Base-by-base conservation (phyloP, 2,888 invertebrate genomes). In the Choreutis nemorana region DNA sequence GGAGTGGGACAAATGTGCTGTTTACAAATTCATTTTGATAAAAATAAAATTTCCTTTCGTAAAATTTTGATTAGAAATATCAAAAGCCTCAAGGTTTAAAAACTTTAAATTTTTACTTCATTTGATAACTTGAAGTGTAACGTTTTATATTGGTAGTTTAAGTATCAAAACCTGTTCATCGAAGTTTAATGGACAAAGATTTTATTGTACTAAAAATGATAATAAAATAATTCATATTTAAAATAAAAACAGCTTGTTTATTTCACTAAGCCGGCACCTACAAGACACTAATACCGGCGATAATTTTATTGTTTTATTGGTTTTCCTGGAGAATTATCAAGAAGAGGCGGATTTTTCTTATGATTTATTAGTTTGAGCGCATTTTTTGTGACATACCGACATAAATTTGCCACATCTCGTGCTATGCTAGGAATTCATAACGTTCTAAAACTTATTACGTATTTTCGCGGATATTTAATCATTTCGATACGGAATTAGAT, bases 271-370 rank as follows among this genome's bases (percentile, higher is more conserved):
- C 50, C 49, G 43, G 48, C 55, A 59, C 52, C 47, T 55, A 60
- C 54, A 58, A 50, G 58, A 56, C 55, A 50, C 50, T 56, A 53
- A 40, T 38, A 30, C 50, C 44, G 49, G 61, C 55, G 59, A 65
- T 67, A 68, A 67, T 68, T 61, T 75, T 54, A 75, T 72, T 71
- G 72, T 73, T 75, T 72, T 75, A 75, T 75, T 60, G 55, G 59
- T 50, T 59, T 50, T 49, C 45, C 31, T 39, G 43, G 53, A 44
- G 50, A 50, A 65, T 64, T 64, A 70, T 58, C 61, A 61, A 55
- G 61, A 61, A 63, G 57, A 64, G 56, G 57, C 62, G 59, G 51
- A 47, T 45, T 40, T 39, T 26, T 40, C 37, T 36, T 37, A 52
- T 52, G 55, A 75, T 67, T 75, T 73, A 75, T 72, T 56, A 9